Evolutionary conservation across 2,113 vertebrate genomes (phyloP), one percentile per base, ranked within the genome.

Genomic region (Turdus rufiventris): DNA sequence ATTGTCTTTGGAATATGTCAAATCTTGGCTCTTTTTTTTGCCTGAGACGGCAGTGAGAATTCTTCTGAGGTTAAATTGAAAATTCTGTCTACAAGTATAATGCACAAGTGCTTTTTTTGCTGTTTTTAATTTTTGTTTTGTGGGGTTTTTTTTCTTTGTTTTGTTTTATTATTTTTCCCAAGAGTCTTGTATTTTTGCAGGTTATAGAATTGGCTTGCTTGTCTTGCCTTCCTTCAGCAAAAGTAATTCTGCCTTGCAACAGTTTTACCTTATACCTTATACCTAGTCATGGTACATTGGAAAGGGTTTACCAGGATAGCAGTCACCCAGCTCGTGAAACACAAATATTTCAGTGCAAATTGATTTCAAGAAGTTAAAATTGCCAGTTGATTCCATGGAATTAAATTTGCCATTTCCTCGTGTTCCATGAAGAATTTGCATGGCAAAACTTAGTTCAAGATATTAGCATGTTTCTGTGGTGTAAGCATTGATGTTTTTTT

Each of bases 321-420:
- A 50, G 13, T 51, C 8, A 23, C n/a, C 19, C 17, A 75, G 9
- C 38, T 75, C 2, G 15, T 36, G 14, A 29, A 81, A 38, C 19
- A 76, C 16, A 85, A 82, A 40, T 71, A 57, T 57, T 85, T 84
- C 20, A 72, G 5, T 29, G 8, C 31, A 45, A 80, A 56, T 50
- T 1, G 29, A 20, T 60, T 91, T 56, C 12, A 19, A 36, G 36
- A 12, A 50, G 4, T 48, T 65, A 57, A 57, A 36, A 7, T 65
- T 80, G 31, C 12, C 26, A 33, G 17, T 18, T 73, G 4, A 45
- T 70, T 88, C 42, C 18, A 45, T 15, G 36, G 43, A 50, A 14
- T 38, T 28, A 45, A 18, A 61, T 38, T 53, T 61, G 14, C 14
- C 33, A 24, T 51, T 65, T 80, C 18, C 16, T 31, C 0, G 0